Evolutionary conservation across 2,888 invertebrate species (phyloP).

Genomic region (Zootermopsis nevadensis): DNA sequence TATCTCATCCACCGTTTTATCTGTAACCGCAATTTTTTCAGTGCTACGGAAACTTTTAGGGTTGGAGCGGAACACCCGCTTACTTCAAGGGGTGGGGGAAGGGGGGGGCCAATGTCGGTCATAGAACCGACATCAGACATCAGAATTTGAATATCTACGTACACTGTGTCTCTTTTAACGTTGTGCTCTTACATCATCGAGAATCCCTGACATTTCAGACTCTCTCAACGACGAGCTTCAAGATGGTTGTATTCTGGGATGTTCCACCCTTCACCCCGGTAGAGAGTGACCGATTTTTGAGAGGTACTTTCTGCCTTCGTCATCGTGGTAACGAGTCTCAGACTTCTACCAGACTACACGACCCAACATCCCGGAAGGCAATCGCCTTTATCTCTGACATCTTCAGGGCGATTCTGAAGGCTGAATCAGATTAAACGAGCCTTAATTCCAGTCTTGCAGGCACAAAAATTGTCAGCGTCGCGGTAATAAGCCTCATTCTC

Average conservation of each 20-base stretch:
- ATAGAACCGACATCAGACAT: neutral
- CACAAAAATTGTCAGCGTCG: too few species aligned
- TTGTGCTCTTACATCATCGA: too few species aligned
- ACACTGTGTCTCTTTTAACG: neutral
- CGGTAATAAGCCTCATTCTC: too few species aligned
- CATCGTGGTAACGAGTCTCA: too few species aligned
- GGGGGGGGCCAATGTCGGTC: neutral
- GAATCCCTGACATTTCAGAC: too few species aligned
- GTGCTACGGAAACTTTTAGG: neutral
- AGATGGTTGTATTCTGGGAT: too few species aligned
- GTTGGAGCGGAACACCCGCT: neutral
- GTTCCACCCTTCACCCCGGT: too few species aligned
- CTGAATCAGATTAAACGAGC: neutral
- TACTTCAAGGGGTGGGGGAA: neutral
- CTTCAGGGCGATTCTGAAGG: neutral
- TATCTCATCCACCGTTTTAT: slow-evolving; percentile 21
- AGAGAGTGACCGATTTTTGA: too few species aligned
- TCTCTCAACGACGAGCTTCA: too few species aligned
- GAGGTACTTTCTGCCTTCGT: too few species aligned
- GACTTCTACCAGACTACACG: too few species aligned
- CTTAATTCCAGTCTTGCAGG: neutral
- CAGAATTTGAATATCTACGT: slow-evolving; percentile 10
- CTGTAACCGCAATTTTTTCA: slow-evolving; percentile 3
- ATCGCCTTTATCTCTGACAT: neutral
- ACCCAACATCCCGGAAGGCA: too few species aligned